phyloP scores from a whole-genome alignment of 2,888 invertebrate species.

The Yponomeuta plumbellus region DNA sequence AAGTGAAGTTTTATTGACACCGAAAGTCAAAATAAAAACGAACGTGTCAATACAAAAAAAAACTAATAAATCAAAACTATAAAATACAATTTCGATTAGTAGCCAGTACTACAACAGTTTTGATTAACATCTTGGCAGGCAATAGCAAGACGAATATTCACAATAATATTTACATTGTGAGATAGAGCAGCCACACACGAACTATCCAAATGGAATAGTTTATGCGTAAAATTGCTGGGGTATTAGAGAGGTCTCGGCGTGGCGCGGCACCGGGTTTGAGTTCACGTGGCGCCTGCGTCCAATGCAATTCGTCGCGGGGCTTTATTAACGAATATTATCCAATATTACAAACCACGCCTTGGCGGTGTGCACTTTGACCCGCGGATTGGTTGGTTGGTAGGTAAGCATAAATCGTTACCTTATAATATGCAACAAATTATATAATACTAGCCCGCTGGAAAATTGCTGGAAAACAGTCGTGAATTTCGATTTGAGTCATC shows the following conservation, averaged over 20 bases:
- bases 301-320: conserved; percentile 54
- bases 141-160: not conserved
- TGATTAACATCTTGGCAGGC: not conserved
- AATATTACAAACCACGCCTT: conserved; percentile 35
- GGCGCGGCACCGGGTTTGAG: conserved; percentile 33
- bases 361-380: conserved; percentile 16
- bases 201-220: conserved; percentile 4
- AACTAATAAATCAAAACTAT: no score
- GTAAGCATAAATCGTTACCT: conserved; percentile 6
- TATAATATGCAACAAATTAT: conserved; percentile 5
- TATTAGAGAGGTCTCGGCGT: not conserved
- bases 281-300: conserved; percentile 34
- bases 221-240: conserved; percentile 14
- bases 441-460: conserved; percentile 13
- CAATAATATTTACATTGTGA: not conserved
- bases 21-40: no score
- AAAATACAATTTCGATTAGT: no score
- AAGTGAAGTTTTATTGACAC: no score
- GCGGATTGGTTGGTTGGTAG: conserved; percentile 13
- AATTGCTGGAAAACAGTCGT: conserved; percentile 39
- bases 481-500: conserved; percentile 72
- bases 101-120: not conserved
- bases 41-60: no score
- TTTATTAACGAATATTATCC: conserved; percentile 51
- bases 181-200: conserved; percentile 16